Base-by-base conservation (phyloP, 2,888 invertebrate species). In the Julus scanicus region DNA sequence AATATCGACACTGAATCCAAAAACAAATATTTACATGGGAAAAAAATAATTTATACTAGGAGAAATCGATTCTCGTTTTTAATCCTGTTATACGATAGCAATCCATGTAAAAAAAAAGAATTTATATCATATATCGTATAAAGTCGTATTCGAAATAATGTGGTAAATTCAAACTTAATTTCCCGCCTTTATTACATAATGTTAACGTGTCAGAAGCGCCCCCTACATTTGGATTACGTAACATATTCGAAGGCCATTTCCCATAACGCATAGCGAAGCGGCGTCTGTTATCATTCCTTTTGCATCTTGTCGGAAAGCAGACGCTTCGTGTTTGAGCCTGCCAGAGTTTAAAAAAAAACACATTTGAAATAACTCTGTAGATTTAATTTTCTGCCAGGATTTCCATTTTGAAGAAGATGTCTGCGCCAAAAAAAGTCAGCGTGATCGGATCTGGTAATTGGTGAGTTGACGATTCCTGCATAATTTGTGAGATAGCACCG, bases 391-490 rank as follows among this genome's bases (percentile, higher is more conserved):
- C 29, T 85, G 44, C 85, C n/a, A 85, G 85, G 40, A 39, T 44
- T 44, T 13, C 84, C 13, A 37, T 37, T 37, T 80, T 37, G 37
- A 80, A 37, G 20, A 48, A 48, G 9, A 88, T 88, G 88, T 87
- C 88, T 88, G 48, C 88, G 48, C 87, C 87, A 17, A 88, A 88
- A 53, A 89, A 89, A 85, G 87, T 89, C 83, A 88, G 86, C 87
- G 57, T 89, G n/a, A 88, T 89, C 37, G 89, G 89, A 37, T 88
- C 88, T 63, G 89, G 89, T 44, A 89, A 89, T 86, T 89, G 89
- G 89, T 89, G 88, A 84, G 87, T 40, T 17, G 20, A 44, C 83
- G 71, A 71, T 20, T 71, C 8, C 71, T 85, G 48, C 48, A 13
- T 44, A 37, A 80, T 13, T 80, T 39, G 37, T 20, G 15, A 37